Percentiles rank a stretch among this genome's conserved stretches.
These are phyloP conservation scores for Pseudochaenichthys georgianus DNA, from an alignment of 2,797 vertebrate genomes.

Conservation along the genomic window DNA sequence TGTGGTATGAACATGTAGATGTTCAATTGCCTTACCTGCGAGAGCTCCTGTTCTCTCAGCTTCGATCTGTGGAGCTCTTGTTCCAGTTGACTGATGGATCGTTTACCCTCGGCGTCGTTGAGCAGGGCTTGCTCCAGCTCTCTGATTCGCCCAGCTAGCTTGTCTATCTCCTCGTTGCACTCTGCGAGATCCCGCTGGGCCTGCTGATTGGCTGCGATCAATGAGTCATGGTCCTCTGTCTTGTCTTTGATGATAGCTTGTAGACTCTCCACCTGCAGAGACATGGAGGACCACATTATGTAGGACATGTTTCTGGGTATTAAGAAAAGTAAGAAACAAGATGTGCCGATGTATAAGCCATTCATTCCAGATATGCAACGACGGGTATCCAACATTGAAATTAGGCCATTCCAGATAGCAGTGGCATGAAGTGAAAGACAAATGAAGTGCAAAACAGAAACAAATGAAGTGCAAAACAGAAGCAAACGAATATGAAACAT, in stretches of 20 bases:
- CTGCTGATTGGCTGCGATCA: constrained; percentile 88
- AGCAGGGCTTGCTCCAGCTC: constrained; percentile 88
- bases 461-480: constrained; percentile 11
- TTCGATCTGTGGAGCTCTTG: constrained; percentile 89
- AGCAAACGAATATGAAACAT: too few relatives aligned
- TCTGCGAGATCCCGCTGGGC: constrained; percentile 85
- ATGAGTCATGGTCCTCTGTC: constrained; percentile 85
- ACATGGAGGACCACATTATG: constrained; percentile 7
- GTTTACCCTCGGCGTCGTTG: constrained; percentile 73
- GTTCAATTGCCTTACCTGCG: constrained; percentile 79
- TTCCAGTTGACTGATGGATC: constrained; percentile 82
- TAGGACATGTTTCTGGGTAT: not conserved
- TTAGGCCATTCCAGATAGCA: constrained; percentile 58
- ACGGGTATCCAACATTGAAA: constrained; percentile 35
- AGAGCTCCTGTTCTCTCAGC: constrained; percentile 84
- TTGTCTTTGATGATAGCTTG: constrained; percentile 91
- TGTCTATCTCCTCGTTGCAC: constrained; percentile 91
- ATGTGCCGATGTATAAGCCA: constrained; percentile 54
- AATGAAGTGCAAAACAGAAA: constrained; percentile 20
- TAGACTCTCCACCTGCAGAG: constrained; percentile 89
- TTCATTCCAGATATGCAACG: constrained; percentile 69
- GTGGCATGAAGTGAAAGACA: constrained; percentile 25
- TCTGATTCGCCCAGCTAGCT: constrained; percentile 84
- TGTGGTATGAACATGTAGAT: not conserved
- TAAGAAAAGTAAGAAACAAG: constrained; percentile 9